Evolutionary conservation across 2,888 invertebrate genomes (phyloP), one percentile per base, ranked within the genome.

Genomic region (Callyntrura sp.): DNA sequence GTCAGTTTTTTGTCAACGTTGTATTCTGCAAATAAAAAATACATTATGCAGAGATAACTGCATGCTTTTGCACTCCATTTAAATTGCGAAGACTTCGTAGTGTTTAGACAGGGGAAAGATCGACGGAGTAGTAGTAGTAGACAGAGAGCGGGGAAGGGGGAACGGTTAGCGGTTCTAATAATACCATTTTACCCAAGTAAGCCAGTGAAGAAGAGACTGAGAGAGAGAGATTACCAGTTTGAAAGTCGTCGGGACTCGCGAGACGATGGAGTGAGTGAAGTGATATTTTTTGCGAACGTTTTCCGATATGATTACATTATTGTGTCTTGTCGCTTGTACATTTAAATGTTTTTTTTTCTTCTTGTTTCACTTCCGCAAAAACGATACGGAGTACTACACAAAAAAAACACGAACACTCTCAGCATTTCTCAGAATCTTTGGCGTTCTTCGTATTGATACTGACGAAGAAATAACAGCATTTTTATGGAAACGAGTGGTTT

Each of bases 1-100:
- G 78, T 78, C 78, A 78, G 12, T 51, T 28, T 78, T 73, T 73
- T 73, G 35, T 35, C 35, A 35, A 2, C 6, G 35, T 35, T 35
- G 35, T 35, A n/a, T 78, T 78, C n/a, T 51, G 28, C 78, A 78
- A 78, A 78, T 25, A 78, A 28, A 55, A 78, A 28, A 35, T 51
- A 43, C 11, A 28, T 28, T 70, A 3, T 57, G 14, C 17, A 14
- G 12, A 45, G 17, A 43, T 73, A 45, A 73, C 45, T 73, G 48
- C 73, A 73, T 73, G 48, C 45, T 73, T 73, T 73, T 73, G 55
- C 78, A 78, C 51, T 55, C 78, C 55, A 78, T 78, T 78, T 78
- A 78, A 78, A 78, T 28, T 76, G 20, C 48, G 48, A 6, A 35
- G 76, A 48, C 48, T 76, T n/a, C 0, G 9, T 35, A 35, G 35